Base-by-base conservation (phyloP, 2,797 vertebrate species). In the Adelosebastes latens region DNA sequence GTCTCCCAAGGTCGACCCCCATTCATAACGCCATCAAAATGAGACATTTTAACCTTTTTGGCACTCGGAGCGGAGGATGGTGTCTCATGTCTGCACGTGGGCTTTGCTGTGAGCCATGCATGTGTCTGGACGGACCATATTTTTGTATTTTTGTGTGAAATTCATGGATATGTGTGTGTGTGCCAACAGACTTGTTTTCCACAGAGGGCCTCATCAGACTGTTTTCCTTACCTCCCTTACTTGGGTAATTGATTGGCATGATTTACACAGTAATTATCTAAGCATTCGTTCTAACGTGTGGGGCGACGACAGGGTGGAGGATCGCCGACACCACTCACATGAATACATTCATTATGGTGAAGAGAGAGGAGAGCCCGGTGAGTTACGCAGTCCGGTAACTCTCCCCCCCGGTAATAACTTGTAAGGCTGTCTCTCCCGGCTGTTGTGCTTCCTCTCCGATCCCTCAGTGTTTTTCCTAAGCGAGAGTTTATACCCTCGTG, bases 211-310 rank as follows among this genome's bases (percentile, higher is more conserved):
- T 85, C 78, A 75, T 73, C 82, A 72, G 87, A 84, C 56, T 91
- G 82, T 90, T 92, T 92, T 81, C 60, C 80, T 91, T 90, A 79
- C 86, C 84, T 84, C 81, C 65, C 69, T 65, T 6, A n/a, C 75
- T 60, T 13, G 2, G 60, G 64, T 85, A 88, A 92, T 89, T 92
- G 87, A 92, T 92, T 88, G 89, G 68, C 71, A 42, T 82, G 76
- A 89, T 93, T 89, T 91, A 81, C 78, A 76, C 75, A 16, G 81
- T 67, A 72, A 88, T 93, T 87, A 91, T 87, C 72, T 59, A 60
- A 84, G 81, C 78, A 58, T 31, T 63, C 63, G 14, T 69, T 82
- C 72, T 75, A 76, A 58, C n/a, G 60, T 71, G 75, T 49, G 74
- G 77, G 61, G 63, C 16, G 42, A 6, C 10, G 73, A 77, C 27